phyloP scores from a whole-genome alignment of 2,113 vertebrate species.

The Bubo bubo region DNA sequence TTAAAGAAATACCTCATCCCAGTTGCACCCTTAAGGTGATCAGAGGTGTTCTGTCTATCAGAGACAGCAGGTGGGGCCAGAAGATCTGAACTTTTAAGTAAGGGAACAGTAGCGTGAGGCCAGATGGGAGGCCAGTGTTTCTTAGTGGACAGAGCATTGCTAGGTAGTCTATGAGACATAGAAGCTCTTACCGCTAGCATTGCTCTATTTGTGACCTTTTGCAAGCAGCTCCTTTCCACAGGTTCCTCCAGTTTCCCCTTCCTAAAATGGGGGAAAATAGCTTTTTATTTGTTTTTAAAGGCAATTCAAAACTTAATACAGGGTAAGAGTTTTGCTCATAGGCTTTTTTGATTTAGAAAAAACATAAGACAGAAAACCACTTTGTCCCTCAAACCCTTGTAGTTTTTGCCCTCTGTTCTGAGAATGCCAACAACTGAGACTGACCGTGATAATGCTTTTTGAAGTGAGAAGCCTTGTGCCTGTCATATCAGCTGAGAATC shows the following conservation, averaged over 20 bases:
- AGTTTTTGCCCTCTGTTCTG: background rate
- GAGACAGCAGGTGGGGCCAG: background rate
- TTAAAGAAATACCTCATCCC: background rate
- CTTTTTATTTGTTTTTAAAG: background rate
- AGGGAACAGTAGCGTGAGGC: background rate
- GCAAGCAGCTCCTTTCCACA: background rate
- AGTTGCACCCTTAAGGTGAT: background rate
- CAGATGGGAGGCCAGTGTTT: background rate
- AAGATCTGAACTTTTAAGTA: background rate
- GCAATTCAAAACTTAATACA: background rate
- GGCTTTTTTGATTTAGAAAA: background rate
- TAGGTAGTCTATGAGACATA: background rate
- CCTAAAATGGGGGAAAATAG: background rate
- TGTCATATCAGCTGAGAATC: background rate
- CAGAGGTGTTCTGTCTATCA: background rate
- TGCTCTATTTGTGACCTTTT: background rate
- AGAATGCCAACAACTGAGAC: background rate
- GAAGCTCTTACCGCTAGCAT: background rate
- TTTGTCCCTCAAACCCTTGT: background rate
- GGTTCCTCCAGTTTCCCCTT: background rate
- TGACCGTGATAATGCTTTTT: background rate
- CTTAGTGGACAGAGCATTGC: background rate
- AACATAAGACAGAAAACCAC: background rate
- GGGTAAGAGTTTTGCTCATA: background rate
- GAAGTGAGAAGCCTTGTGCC: background rate